Evolutionary conservation across 2,113 vertebrate genomes (phyloP).

Genomic region (Nibea coibor): DNA sequence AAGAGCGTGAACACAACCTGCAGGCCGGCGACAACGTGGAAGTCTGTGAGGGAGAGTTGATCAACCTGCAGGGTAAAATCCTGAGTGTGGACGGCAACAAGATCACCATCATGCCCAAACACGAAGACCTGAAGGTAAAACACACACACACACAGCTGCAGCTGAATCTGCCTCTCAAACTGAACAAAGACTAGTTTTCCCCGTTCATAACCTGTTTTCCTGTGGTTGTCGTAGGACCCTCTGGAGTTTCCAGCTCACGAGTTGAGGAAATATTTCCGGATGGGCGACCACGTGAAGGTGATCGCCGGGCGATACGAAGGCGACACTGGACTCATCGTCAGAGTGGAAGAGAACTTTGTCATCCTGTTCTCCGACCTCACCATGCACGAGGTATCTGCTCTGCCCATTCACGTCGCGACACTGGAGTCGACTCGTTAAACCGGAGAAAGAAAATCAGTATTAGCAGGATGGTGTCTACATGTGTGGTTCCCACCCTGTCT

Average conservation of each 20-base stretch:
- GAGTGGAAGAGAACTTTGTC: constrained; percentile 97
- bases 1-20: constrained; percentile 95
- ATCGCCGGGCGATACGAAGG: constrained; percentile 95
- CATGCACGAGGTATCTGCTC: constrained; percentile 90
- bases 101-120: constrained; percentile 97
- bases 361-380: constrained; percentile 97
- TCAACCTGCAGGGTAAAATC: constrained; percentile 97
- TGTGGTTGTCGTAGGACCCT: constrained; percentile 85
- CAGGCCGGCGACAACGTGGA: constrained; percentile 97
- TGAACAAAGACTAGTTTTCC: too few relatives aligned
- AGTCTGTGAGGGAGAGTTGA: constrained; percentile 95
- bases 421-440: too few relatives aligned
- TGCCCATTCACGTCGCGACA: background rate
- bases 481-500: too few relatives aligned
- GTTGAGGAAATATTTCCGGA: constrained; percentile 94
- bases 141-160: background rate
- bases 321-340: constrained; percentile 94
- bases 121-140: constrained; percentile 94
- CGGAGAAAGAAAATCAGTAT: too few relatives aligned
- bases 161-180: too few relatives aligned
- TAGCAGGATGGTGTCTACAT: too few relatives aligned
- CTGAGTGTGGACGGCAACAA: constrained; percentile 97
- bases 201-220: too few relatives aligned
- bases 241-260: constrained; percentile 96
- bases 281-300: constrained; percentile 98